phyloP scores from a whole-genome alignment of 2,797 vertebrate species.

The Halcyon badia region DNA sequence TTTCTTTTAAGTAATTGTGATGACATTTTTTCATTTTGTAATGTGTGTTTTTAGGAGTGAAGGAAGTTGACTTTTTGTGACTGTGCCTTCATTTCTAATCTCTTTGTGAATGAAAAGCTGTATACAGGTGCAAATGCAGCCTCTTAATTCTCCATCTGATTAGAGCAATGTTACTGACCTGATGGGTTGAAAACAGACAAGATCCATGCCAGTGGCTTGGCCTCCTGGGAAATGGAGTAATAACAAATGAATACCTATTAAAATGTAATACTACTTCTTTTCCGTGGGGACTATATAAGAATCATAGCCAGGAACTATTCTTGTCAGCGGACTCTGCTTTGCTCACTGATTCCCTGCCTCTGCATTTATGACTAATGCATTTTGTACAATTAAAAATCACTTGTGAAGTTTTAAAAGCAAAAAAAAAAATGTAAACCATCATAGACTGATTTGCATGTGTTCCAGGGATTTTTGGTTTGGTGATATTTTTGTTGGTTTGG shows the following conservation, averaged over 20 bases:
- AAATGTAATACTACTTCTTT: constrained; percentile 76
- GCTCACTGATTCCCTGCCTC: constrained; percentile 43
- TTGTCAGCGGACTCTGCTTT: constrained; percentile 59
- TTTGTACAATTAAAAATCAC: constrained; percentile 4
- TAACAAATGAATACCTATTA: constrained; percentile 78
- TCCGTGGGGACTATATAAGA: constrained; percentile 69
- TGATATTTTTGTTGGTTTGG: background rate
- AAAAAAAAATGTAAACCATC: constrained; percentile 15
- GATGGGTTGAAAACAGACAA: constrained; percentile 82
- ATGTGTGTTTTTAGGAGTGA: constrained; percentile 1
- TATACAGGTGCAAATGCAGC: constrained; percentile 81
- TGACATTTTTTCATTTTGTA: constrained; percentile 32
- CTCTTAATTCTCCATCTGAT: constrained; percentile 86
- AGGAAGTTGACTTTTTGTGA: constrained; percentile 75
- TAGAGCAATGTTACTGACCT: constrained; percentile 86
- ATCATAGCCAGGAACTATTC: constrained; percentile 72
- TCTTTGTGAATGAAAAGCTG: constrained; percentile 80
- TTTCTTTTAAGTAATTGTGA: constrained; percentile 8
- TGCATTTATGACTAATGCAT: constrained; percentile 51
- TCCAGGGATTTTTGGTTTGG: background rate
- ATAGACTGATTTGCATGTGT: background rate
- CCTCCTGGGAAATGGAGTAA: constrained; percentile 70
- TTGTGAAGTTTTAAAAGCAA: constrained; percentile 49
- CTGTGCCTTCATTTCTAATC: constrained; percentile 60
- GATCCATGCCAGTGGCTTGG: constrained; percentile 56